These are phyloP conservation scores for Halichondria panicea DNA, from an alignment of 37 sponge, comb jelly and placozoan species.

Conservation along the genomic window DNA sequence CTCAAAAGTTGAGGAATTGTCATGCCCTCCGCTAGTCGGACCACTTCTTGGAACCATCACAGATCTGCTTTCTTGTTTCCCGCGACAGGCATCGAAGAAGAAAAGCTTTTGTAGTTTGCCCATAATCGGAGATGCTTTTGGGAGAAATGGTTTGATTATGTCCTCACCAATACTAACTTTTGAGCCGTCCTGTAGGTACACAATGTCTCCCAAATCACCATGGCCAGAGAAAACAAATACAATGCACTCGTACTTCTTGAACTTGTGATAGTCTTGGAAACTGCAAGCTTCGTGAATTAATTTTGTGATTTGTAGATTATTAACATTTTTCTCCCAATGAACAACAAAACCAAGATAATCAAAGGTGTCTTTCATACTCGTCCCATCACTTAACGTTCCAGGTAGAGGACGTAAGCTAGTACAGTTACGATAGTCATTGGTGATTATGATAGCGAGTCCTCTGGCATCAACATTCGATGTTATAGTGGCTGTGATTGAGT, in stretches of 20 bases:
- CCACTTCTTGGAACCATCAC: constrained; percentile 15
- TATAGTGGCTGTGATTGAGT: too few relatives aligned
- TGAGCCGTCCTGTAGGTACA: constrained; percentile 24
- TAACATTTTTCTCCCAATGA: background rate
- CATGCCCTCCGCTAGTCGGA: background rate
- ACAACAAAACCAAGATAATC: background rate
- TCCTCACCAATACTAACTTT: background rate
- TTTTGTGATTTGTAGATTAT: background rate
- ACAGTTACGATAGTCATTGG: constrained; percentile 28
- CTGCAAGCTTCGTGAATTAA: background rate
- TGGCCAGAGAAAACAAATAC: constrained; percentile 47
- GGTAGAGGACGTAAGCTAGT: background rate
- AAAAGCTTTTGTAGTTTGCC: constrained; percentile 29
- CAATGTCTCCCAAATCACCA: background rate
- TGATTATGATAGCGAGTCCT: constrained; percentile 38
- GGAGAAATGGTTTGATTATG: constrained; percentile 8
- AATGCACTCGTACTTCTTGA: constrained; percentile 13
- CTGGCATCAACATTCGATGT: too few relatives aligned
- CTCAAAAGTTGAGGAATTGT: too few relatives aligned
- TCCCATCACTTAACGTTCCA: constrained; percentile 9
- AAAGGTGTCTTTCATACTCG: background rate
- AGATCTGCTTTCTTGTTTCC: background rate
- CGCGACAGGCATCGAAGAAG: constrained; percentile 63
- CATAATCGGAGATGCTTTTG: background rate
- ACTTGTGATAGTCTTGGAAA: background rate